Evolutionary conservation across 2,888 invertebrate species (phyloP), one percentile per base, ranked within the genome.

Genomic region (Brenthis ino): DNA sequence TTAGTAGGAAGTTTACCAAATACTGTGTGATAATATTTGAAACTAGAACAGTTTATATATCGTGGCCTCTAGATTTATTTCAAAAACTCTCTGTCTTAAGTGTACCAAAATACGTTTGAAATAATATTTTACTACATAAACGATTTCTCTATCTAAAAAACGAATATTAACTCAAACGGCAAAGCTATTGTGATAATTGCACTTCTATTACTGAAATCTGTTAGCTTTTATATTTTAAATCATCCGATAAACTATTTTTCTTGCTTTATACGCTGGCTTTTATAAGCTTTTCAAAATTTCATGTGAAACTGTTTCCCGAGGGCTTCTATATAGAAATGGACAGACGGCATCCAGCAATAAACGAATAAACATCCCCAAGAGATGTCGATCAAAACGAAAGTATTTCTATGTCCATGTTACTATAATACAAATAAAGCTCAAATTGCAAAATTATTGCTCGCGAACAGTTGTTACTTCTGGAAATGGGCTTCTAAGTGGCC

Each of bases 361-460:
- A 83, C 83, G 82, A 63, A 84, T 88, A 87, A 87, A 85, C 86
- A 79, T 75, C 80, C 86, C 87, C 82, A 68, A 79, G 81, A 85
- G 88, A 83, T 81, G 75, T 61, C 67, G 33, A 51, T 51, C 56
- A 20, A 28, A 60, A 64, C 48, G 24, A 33, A 50, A 48, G 48
- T 68, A 47, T 64, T 57, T 55, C 60, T 48, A 54, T 33, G 55
- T 65, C 48, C 64, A 65, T 71, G 69, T 55, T n/a, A 8, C 16
- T 28, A 14, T 43, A 43, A 11, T 33, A 12, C 1, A 37, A 28
- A 64, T 73, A 73, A 69, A 65, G 70, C 67, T 60, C 63, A 65
- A 53, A 65, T 55, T 68, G 64, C 37, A 6, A 60, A 50, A 60
- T 50, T 43, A 43, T 43, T 28, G 20, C 20, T 14, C 20, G 20